Percentiles rank a stretch among this genome's conserved stretches.
These are phyloP conservation scores for Caenorhabditis auriculariae DNA, from an alignment of 2,888 invertebrate species.

Conservation along the genomic window DNA sequence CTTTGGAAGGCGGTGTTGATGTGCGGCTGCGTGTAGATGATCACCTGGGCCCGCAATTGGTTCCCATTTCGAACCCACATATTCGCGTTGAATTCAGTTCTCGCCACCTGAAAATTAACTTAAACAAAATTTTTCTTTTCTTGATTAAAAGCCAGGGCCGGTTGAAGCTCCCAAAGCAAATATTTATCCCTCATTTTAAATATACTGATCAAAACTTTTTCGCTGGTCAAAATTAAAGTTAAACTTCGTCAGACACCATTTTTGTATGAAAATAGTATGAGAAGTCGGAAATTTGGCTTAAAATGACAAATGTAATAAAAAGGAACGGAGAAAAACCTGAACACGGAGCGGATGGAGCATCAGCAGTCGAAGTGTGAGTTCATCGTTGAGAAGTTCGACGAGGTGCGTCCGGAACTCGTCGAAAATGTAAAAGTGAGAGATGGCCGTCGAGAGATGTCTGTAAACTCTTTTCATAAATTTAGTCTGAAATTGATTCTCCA, in stretches of 20 bases:
- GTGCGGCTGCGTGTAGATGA: conserved; percentile 47
- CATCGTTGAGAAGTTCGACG: conserved; percentile 11
- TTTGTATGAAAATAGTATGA: no score
- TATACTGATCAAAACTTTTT: not conserved
- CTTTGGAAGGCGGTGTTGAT: conserved; percentile 41
- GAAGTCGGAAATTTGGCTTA: no score
- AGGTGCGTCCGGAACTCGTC: conserved; percentile 12
- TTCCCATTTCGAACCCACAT: conserved; percentile 58
- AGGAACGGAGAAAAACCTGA: conserved; percentile 19
- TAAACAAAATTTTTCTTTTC: not conserved
- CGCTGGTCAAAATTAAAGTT: no score
- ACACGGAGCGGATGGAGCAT: conserved; percentile 51
- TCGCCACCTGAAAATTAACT: conserved; percentile 25
- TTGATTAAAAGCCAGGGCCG: no score
- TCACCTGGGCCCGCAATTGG: conserved; percentile 35
- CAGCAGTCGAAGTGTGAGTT: conserved; percentile 27
- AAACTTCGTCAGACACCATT: no score
- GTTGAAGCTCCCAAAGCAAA: not conserved
- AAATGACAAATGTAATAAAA: no score
- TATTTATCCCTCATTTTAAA: not conserved
- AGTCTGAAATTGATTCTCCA: no score
- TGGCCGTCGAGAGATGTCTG: conserved; percentile 35
- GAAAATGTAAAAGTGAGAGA: conserved; percentile 26
- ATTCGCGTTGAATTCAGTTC: conserved; percentile 41
- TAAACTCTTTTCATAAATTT: no score